Base-by-base conservation (phyloP, 2,888 invertebrate genomes). In the Ischnus inquisitorius region DNA sequence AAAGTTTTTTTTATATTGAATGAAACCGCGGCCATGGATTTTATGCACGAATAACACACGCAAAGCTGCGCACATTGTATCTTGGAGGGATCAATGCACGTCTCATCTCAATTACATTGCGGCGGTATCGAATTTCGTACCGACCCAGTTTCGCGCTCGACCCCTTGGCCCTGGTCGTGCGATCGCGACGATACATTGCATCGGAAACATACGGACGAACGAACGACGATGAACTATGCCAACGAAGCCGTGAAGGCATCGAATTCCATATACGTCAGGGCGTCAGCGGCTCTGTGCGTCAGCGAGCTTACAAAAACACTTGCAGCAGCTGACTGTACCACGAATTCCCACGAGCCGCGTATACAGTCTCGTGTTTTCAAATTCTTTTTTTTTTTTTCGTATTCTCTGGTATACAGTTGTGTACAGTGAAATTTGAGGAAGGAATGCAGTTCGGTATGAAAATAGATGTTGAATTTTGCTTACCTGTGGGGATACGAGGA, bases 61-160 rank as follows among this genome's bases (percentile, higher is more conserved):
- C 54, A 54, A 22, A 41, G 12, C 43, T n/a, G n/a, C 34, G 72
- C 28, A 72, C 57, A 72, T 72, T 46, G 41, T 43, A 54, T 57
- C 41, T 22, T 14, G 8, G 74, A 51, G 41, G 43, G 65, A 65
- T 76, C 76, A 65, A 65, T 76, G 76, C 76, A 76, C 43, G 54
- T 76, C 76, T 76, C 65, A 19, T 76, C 76, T 67, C 76, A 41
- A 76, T 76, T 76, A 76, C 54, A 46, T 72, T 57, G 72, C 19
- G 28, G 28, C 54, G 74, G 41, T 81, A 83, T 82, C 65, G 68
- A 79, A 84, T 84, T 84, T 85, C 85, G 54, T 60, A 57, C 76
- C 34, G 82, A 79, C 77, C 84, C 74, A 85, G 67, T 83, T 85
- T 79, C 28, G 72, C 41, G 46, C 72, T 64, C 78, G 69, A 78